phyloP scores from a whole-genome alignment of 2,797 vertebrate species.

The Pterois miles region DNA sequence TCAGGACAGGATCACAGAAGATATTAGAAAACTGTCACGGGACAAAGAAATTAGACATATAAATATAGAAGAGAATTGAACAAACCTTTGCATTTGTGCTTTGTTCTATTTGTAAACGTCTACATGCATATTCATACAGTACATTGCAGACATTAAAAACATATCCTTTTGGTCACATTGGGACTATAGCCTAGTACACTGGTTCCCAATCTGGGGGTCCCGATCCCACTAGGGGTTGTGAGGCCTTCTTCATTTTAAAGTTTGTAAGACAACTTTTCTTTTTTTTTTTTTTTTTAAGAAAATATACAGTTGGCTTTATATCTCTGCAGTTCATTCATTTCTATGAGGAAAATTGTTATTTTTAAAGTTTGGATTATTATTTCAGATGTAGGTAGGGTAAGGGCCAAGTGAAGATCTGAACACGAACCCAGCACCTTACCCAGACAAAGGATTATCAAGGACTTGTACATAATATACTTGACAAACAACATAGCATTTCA shows the following conservation, averaged over 20 bases:
- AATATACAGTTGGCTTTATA: too few relatives aligned
- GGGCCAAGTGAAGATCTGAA: too few relatives aligned
- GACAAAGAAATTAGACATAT: background rate
- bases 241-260: too few relatives aligned
- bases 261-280: too few relatives aligned
- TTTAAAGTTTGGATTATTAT: too few relatives aligned
- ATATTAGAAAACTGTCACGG: slow-evolving; percentile 12
- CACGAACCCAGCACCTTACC: too few relatives aligned
- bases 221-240: too few relatives aligned
- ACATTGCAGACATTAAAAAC: background rate
- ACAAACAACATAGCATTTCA: background rate
- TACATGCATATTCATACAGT: background rate
- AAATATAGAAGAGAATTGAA: background rate
- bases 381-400: too few relatives aligned
- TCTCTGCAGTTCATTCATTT: too few relatives aligned
- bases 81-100: slow-evolving; percentile 10
- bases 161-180: background rate
- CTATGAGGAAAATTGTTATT: too few relatives aligned
- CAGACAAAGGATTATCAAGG: background rate
- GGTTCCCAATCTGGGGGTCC: too few relatives aligned
- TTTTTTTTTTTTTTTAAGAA: too few relatives aligned
- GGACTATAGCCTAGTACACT: background rate
- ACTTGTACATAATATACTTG: background rate
- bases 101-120: background rate
- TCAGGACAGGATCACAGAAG: slow-evolving; percentile 17